Evolutionary conservation across 2,888 invertebrate genomes (phyloP), one percentile per base, ranked within the genome.

Genomic region (Lathronympha strigana): DNA sequence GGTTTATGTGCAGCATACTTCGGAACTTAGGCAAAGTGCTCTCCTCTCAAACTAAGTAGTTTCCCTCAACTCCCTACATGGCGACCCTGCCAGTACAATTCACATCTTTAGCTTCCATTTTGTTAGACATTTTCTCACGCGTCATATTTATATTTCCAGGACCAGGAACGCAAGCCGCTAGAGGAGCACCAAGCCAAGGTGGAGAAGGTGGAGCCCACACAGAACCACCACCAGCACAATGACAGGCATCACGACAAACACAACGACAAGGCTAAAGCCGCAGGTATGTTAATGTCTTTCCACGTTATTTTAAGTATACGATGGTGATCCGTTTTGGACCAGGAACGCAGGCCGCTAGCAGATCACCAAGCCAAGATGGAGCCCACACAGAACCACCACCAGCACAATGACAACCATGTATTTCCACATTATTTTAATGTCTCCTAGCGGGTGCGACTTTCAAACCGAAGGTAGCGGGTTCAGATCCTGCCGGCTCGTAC

Each of bases 341-440:
- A 90, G 67, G 91, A 91, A 43, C 79, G 88, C 25, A 83, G 86
- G 31, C 91, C 91, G 0, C 81, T 79, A 0, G 90, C 90, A 70
- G 88, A 86, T 63, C 76, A 76, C 67, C 81, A 77, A 2, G 72
- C 77, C 13, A 78, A 74, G 68, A 73, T 77, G 73, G 90, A 90
- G 67, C 73, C 78, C 0, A 51, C 67, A 2, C 70, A 77, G 17
- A 79, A 77, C 69, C 85, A 89, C 69, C 84, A 88, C 33, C 84
- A 83, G 55, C 67, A 67, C 0, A 74, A 79, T 63, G 79, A 79
- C 62, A 86, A 88, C 49, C 83, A 75, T 31, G 28, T 1, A 9
- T 33, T 33, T 4, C 13, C 33, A 11, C 11, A 8, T 28, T 25
- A 25, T 25, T 25, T 6, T 25, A 6, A 25, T n/a, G n/a, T n/a